Evolutionary conservation across 2,113 vertebrate genomes (phyloP).

Genomic region (Anhinga rufa): DNA sequence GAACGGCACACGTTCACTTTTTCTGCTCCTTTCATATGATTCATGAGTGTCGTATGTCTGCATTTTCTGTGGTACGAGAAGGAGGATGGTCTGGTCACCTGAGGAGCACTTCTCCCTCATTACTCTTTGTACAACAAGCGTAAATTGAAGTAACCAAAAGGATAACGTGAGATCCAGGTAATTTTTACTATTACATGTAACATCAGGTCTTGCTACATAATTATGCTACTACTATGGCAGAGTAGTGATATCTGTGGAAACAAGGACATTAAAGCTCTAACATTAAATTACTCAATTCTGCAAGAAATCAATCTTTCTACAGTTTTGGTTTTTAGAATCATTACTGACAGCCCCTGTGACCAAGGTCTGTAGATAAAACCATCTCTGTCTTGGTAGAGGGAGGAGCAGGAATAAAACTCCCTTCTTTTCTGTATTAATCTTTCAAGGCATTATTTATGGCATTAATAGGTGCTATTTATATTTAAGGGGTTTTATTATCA

Average conservation of each 20-base stretch:
- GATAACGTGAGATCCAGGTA: background rate
- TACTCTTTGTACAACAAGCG: background rate
- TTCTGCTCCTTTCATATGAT: background rate
- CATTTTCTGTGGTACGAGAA: background rate
- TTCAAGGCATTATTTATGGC: background rate
- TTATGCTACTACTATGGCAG: background rate
- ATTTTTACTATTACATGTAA: background rate
- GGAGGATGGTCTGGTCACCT: background rate
- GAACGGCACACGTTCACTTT: rapidly evolving
- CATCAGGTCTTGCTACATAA: background rate
- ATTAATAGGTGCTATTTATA: background rate
- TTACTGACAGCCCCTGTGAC: background rate
- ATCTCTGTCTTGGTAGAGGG: background rate
- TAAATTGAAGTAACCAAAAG: background rate
- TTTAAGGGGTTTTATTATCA: background rate
- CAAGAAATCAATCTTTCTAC: background rate
- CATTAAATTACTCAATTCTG: background rate
- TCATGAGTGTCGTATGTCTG: background rate
- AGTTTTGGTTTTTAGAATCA: background rate
- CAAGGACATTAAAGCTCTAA: background rate
- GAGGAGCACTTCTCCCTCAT: background rate
- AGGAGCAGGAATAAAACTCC: background rate
- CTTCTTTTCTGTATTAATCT: background rate
- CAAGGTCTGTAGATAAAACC: background rate
- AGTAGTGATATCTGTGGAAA: background rate